These are phyloP conservation scores for Austrolebias charrua DNA, from an alignment of 2,797 vertebrate genomes.

Conservation along the genomic window DNA sequence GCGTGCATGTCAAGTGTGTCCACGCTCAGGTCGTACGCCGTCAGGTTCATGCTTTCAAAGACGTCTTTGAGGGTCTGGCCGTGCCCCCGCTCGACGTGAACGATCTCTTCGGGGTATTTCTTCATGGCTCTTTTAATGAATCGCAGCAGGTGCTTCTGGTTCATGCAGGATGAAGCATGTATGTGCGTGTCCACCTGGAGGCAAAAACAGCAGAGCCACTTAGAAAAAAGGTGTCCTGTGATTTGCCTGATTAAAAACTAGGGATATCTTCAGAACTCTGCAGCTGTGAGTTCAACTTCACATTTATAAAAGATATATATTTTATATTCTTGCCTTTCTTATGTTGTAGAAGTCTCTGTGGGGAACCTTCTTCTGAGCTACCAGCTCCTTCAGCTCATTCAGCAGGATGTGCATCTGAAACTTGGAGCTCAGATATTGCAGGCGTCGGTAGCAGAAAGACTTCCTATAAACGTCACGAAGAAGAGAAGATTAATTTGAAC, in stretches of 20 bases:
- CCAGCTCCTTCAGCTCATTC: constrained; percentile 97
- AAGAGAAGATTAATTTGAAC: constrained; percentile 5
- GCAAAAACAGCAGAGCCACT: neutral
- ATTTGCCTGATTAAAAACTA: neutral
- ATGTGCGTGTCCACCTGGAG: constrained; percentile 96
- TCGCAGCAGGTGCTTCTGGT: constrained; percentile 95
- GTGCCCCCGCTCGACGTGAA: constrained; percentile 89
- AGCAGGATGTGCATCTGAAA: constrained; percentile 98
- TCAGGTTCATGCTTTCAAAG: constrained; percentile 96
- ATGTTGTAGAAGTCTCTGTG: constrained; percentile 99
- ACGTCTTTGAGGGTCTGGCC: constrained; percentile 95
- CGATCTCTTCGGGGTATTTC: constrained; percentile 90
- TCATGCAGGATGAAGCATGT: constrained; percentile 98
- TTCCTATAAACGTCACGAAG: constrained; percentile 79
- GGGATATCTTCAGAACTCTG: neutral
- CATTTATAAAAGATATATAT: neutral
- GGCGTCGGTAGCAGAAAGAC: constrained; percentile 96
- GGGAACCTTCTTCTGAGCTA: constrained; percentile 95
- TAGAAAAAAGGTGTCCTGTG: too few species aligned
- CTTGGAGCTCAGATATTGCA: constrained; percentile 96
- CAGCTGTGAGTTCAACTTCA: neutral
- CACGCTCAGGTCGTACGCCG: constrained; percentile 94
- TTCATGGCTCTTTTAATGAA: constrained; percentile 98
- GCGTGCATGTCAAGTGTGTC: constrained; percentile 96
- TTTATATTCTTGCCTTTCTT: constrained; percentile 82